These are phyloP conservation scores for Betta splendens DNA, from an alignment of 2,797 vertebrate species.

Conservation along the genomic window DNA sequence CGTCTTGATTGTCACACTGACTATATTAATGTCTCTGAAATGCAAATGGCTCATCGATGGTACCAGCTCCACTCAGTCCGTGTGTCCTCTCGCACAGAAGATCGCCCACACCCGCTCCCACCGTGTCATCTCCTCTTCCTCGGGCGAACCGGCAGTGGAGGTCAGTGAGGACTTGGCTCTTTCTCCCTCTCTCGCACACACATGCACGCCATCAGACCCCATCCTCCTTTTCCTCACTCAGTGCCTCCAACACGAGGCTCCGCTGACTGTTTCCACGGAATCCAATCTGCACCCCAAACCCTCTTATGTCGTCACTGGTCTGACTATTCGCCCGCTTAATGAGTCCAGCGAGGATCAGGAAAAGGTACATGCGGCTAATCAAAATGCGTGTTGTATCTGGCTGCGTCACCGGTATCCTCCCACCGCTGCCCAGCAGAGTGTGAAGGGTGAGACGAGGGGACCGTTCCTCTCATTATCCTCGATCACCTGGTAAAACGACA, in stretches of 20 bases:
- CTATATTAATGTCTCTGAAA: constrained; percentile 30
- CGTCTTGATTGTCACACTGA: constrained; percentile 15
- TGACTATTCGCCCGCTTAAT: constrained; percentile 63
- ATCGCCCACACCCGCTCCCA: constrained; percentile 48
- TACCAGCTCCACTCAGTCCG: constrained; percentile 19
- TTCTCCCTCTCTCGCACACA: constrained; percentile 12
- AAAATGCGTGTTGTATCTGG: constrained; percentile 57
- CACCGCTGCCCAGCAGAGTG: constrained; percentile 46
- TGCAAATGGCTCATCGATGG: constrained; percentile 29
- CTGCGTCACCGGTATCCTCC: constrained; percentile 54
- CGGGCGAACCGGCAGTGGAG: constrained; percentile 59
- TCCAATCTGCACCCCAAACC: constrained; percentile 52
- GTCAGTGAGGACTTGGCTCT: constrained; percentile 53
- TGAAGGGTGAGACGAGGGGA: constrained; percentile 54
- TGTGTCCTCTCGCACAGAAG: constrained; percentile 42
- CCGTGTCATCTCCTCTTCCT: constrained; percentile 62
- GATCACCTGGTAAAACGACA: constrained; percentile 31
- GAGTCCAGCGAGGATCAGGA: constrained; percentile 68
- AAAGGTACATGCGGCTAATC: constrained; percentile 58
- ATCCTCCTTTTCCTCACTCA: constrained; percentile 6
- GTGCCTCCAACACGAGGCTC: constrained; percentile 5
- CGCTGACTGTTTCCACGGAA: constrained; percentile 21
- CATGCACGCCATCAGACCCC: background rate
- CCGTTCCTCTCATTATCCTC: constrained; percentile 48
- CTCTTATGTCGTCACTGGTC: constrained; percentile 42